Conservation (phyloP, 1,140 invertebrate species). For the Bombus waltoni region DNA sequence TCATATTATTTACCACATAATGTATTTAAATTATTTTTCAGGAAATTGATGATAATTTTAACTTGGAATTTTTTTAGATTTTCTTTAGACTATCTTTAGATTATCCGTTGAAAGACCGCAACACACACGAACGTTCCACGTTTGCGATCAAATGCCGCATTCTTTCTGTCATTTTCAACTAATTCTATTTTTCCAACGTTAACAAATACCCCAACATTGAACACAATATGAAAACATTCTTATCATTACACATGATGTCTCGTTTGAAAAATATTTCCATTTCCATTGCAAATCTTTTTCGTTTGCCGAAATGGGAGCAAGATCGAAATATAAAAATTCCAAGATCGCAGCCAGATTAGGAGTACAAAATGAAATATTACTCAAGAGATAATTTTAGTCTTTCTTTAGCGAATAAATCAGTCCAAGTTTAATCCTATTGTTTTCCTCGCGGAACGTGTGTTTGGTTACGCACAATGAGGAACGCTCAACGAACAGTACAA, state of each 20-base stretch:
- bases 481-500: background rate
- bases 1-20: background rate
- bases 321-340: no score
- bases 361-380: background rate
- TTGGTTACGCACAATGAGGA: constrained; percentile 3
- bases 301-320: background rate
- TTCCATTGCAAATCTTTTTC: background rate
- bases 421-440: background rate
- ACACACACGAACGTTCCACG: no score
- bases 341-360: background rate
- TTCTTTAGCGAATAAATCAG: background rate
- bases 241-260: no score
- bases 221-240: no score
- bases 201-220: no score
- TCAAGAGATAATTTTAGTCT: background rate
- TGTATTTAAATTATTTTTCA: background rate
- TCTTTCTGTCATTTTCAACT: no score
- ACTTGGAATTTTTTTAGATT: background rate
- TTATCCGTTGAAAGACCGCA: no score
- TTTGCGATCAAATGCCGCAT: no score
- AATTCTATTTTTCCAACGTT: no score
- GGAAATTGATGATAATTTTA: background rate
- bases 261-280: no score
- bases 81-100: no score
- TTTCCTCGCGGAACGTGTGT: background rate